Percentiles rank a stretch among this genome's conserved stretches.
These are phyloP conservation scores for Drosophila borborema DNA, from an alignment of 2,888 invertebrate species.

Conservation along the genomic window DNA sequence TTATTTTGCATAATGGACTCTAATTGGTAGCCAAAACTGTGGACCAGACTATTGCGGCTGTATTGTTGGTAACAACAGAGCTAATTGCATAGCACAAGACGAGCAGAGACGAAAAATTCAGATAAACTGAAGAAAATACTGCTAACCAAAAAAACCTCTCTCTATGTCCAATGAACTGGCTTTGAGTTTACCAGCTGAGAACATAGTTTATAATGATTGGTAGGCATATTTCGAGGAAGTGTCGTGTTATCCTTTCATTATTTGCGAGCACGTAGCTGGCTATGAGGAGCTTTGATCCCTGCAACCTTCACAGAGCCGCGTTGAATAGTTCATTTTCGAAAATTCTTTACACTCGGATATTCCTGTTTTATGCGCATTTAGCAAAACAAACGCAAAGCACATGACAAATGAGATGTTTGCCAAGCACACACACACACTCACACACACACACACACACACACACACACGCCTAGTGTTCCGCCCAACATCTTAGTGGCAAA, in stretches of 20 bases:
- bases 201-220: neutral
- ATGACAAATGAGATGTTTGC: conserved; percentile 70
- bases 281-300: conserved; percentile 25
- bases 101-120: neutral
- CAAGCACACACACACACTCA: conserved; percentile 16
- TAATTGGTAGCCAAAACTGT: conserved; percentile 54
- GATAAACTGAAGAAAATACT: neutral
- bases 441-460: conserved; percentile 4
- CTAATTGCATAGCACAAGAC: conserved; percentile 48
- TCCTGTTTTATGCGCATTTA: conserved; percentile 42
- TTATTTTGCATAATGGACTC: conserved; percentile 74
- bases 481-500: conserved; percentile 60
- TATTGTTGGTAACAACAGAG: conserved; percentile 45
- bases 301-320: conserved; percentile 9
- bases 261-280: conserved; percentile 5
- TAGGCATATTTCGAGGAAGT: neutral
- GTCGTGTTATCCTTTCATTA: conserved; percentile 5
- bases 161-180: too few species aligned
- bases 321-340: conserved; percentile 48
- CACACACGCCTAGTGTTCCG: conserved; percentile 8
- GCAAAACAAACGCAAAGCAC: conserved; percentile 61
- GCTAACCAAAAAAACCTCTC: neutral
- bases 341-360: conserved; percentile 29
- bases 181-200: neutral
- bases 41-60: conserved; percentile 22